phyloP scores from a whole-genome alignment of 2,888 invertebrate genomes.

The Pachydiplax longipennis region DNA sequence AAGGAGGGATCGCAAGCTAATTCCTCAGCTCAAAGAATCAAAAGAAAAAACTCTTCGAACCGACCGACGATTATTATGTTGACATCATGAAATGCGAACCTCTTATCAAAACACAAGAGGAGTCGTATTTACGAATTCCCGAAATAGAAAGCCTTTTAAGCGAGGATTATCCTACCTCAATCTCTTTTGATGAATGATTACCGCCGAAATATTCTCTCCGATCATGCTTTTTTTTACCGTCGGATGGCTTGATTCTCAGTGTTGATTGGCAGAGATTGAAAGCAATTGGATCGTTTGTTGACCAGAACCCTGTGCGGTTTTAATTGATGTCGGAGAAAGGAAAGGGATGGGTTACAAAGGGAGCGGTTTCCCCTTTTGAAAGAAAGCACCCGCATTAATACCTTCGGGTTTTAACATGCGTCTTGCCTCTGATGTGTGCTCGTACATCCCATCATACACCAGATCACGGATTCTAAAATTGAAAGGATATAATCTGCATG shows the following conservation, averaged over 20 bases:
- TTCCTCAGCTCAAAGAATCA: background rate
- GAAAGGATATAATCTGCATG: too few species aligned
- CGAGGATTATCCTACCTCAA: background rate
- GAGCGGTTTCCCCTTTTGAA: background rate
- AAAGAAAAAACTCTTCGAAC: too few species aligned
- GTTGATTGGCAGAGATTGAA: background rate
- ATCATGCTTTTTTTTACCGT: background rate
- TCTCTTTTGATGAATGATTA: background rate
- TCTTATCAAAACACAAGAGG: too few species aligned
- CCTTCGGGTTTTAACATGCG: too few species aligned
- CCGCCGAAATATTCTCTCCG: background rate
- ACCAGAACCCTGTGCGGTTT: background rate
- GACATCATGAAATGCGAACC: too few species aligned
- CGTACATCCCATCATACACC: too few species aligned
- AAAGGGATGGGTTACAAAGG: background rate
- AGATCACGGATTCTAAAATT: too few species aligned
- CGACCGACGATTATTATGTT: too few species aligned
- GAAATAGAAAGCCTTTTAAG: background rate
- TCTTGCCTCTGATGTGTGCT: too few species aligned
- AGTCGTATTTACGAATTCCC: background rate
- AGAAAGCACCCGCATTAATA: background rate
- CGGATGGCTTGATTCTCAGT: background rate
- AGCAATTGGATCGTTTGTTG: background rate
- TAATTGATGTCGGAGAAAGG: background rate
- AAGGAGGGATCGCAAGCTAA: background rate